phyloP scores from a whole-genome alignment of 2,797 vertebrate genomes.

The Aldrovandia affinis region DNA sequence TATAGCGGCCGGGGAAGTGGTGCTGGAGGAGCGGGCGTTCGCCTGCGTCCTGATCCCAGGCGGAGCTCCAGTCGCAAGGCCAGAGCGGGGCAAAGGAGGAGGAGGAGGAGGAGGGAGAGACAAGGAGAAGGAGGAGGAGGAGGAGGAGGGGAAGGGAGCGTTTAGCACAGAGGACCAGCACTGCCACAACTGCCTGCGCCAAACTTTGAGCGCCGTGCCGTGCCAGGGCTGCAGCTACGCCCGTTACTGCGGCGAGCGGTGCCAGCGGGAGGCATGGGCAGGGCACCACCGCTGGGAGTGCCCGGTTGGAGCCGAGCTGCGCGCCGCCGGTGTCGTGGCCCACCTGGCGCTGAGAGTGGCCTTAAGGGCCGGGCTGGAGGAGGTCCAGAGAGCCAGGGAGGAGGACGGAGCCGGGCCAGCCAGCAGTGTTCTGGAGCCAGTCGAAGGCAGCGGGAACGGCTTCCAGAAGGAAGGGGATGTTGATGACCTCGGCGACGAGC shows the following conservation, averaged over 20 bases:
- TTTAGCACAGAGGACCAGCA: constrained; percentile 71
- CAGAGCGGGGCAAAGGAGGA: constrained; percentile 13
- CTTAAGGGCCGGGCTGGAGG: constrained; percentile 77
- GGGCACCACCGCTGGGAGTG: constrained; percentile 86
- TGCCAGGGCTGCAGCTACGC: constrained; percentile 85
- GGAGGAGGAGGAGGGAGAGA: background rate
- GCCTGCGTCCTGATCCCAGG: constrained; percentile 82
- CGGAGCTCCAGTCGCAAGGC: background rate
- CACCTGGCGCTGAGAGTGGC: constrained; percentile 84
- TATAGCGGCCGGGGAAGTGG: constrained; percentile 77
- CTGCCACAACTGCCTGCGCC: constrained; percentile 86
- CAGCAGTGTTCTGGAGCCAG: background rate
- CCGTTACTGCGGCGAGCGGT: constrained; percentile 82
- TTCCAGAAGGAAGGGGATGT: background rate
- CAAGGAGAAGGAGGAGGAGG: constrained; percentile 17
- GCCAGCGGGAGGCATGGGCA: constrained; percentile 81
- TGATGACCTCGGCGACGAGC: background rate
- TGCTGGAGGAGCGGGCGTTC: constrained; percentile 85
- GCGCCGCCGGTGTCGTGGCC: constrained; percentile 79
- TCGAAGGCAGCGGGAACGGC: background rate
- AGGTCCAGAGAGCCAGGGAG: constrained; percentile 57
- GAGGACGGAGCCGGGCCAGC: constrained; percentile 35
- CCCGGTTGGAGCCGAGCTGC: constrained; percentile 75
- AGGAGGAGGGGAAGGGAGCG: background rate
- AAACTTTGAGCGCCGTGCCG: constrained; percentile 71